These are phyloP conservation scores for Rhinatrema bivittatum DNA, from an alignment of 2,797 vertebrate genomes.

Conservation along the genomic window DNA sequence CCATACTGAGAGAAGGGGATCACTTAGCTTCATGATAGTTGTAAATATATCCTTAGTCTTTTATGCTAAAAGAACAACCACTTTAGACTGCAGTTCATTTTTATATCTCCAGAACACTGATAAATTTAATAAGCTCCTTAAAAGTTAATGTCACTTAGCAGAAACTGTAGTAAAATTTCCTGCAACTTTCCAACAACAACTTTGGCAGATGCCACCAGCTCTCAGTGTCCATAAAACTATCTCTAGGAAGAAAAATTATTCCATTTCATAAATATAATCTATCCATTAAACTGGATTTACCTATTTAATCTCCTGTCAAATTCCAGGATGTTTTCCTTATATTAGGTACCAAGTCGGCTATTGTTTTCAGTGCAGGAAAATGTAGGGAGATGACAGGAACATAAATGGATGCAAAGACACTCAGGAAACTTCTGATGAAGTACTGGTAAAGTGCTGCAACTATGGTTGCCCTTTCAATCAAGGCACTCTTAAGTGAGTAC, in stretches of 20 bases:
- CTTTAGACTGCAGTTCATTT: no score
- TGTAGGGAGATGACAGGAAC: slow-evolving; percentile 26
- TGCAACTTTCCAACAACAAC: slow-evolving; percentile 29
- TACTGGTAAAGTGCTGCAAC: slow-evolving; percentile 10
- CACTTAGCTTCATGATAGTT: no score
- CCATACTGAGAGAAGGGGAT: no score
- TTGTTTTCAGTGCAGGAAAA: slow-evolving; percentile 6
- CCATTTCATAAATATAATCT: no score
- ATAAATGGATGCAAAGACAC: slow-evolving; percentile 11
- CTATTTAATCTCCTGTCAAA: slow-evolving; percentile 29
- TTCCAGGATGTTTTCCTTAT: slow-evolving; percentile 23
- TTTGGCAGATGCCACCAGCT: no score
- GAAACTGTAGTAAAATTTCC: slow-evolving; percentile 23
- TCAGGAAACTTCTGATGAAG: slow-evolving; percentile 20
- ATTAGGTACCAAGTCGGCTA: slow-evolving; percentile 19
- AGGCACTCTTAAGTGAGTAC: no score
- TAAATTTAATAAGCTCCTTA: slow-evolving; percentile 31
- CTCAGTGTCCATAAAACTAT: no score
- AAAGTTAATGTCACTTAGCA: slow-evolving; percentile 24
- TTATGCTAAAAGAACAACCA: no score
- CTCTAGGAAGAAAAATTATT: no score
- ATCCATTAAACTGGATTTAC: slow-evolving; percentile 20
- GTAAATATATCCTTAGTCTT: no score
- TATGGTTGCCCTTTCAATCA: slow-evolving; percentile 35
- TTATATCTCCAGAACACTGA: no score